Percentiles rank a stretch among this genome's conserved stretches.
Evolutionary conservation across 2,888 invertebrate genomes (phyloP).

Genomic region (Aphrophora alni): DNA sequence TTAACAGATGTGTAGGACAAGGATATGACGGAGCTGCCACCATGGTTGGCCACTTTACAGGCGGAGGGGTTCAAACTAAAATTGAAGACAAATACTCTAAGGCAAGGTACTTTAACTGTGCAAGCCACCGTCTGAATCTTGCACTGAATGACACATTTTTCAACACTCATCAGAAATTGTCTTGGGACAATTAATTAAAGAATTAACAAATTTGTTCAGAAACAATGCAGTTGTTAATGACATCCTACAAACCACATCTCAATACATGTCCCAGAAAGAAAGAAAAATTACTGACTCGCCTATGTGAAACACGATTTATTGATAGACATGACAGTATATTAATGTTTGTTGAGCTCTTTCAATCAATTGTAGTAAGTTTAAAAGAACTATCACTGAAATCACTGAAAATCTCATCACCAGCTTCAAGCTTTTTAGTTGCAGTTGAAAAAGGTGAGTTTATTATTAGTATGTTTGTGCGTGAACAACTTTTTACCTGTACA

Average conservation of each 20-base stretch:
- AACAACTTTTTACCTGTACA: not conserved
- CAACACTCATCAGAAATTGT: not conserved
- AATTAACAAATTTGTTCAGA: not conserved
- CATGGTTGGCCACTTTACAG: not conserved
- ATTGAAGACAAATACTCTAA: not conserved
- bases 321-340: not conserved
- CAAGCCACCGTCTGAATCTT: too few relatives aligned
- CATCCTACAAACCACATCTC: not conserved
- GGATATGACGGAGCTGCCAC: slow-evolving; percentile 14
- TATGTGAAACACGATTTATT: not conserved
- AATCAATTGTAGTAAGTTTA: not conserved
- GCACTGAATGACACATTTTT: too few relatives aligned
- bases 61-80: not conserved
- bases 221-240: not conserved
- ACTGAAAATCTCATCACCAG: not conserved
- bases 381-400: not conserved
- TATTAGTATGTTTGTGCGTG: not conserved
- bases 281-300: not conserved
- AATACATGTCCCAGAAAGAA: not conserved
- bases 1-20: not conserved
- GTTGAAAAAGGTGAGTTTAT: not conserved
- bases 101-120: too few relatives aligned
- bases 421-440: not conserved
- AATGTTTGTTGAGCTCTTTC: not conserved
- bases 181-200: not conserved